Evolutionary conservation across 1,140 invertebrate genomes (phyloP), one percentile per base, ranked within the genome.

Genomic region (Apis laboriosa): DNA sequence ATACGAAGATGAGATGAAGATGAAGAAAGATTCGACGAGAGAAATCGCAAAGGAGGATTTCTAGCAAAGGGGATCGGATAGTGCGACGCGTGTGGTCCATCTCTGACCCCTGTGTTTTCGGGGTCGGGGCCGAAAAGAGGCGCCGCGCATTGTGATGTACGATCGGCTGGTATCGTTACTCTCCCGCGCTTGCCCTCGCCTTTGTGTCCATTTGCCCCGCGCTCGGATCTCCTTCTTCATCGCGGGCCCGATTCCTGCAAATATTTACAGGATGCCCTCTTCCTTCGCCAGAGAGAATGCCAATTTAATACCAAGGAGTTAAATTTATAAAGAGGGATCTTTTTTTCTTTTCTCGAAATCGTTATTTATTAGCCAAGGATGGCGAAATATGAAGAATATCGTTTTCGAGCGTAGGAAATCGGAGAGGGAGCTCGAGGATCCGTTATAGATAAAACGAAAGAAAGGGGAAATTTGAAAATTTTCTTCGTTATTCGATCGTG

Each of bases 1-100:
- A 34, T 34, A 34, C 1, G 13, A n/a, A 19, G 11, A 12, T 21
- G 9, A 60, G 21, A 60, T 15, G 12, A 12, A 53, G 34, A 73
- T 12, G 53, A n/a, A 71, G 9, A 34, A n/a, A 8, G 49, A 12
- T 24, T 24, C 24, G 24, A 61, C 4, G 15, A 24, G 17, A 56
- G 71, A 34, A 56, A 13, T 24, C 9, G 56, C 17, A 56, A 56
- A 53, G 51, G 34, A 43, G 75, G 51, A 64, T 63, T 49, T 51
- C 56, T 21, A 71, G 13, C 19, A 19, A 56, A 34, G 3, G 61
- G 75, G 56, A 68, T 86, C 72, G 55, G 84, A 15, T 28, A 28
- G 56, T 55, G 73, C 72, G 64, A 77, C 86, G 78, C 87, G 86
- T 88, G 86, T 88, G 87, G 84, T 88, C 87, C 77, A 83, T 43